These are phyloP conservation scores for Hydractinia echinata DNA, from an alignment of 30 jellyfish, hydroid and myxozoan species.

Conservation along the genomic window DNA sequence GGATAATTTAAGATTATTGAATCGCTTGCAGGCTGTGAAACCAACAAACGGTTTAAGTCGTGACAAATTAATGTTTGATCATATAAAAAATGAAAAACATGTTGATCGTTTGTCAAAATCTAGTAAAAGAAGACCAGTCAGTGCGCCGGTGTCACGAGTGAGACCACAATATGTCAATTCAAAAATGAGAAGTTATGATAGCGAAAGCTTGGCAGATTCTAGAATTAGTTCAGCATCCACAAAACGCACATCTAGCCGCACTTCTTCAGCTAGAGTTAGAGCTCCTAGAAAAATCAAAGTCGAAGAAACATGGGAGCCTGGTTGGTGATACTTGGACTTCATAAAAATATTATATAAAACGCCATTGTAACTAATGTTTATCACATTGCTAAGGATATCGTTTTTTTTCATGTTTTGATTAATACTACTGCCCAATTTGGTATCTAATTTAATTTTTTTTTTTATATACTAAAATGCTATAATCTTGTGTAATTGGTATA, in stretches of 20 bases:
- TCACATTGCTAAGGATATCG: not conserved
- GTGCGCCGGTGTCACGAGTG: not conserved
- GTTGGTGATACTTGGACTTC: not conserved
- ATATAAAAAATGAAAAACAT: conserved; percentile 45
- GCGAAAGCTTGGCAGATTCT: conserved; percentile 10
- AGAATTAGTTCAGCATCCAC: not conserved
- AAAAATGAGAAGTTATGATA: not conserved
- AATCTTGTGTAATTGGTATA: not conserved
- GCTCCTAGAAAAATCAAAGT: not conserved
- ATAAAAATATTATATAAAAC: not conserved
- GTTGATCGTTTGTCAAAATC: conserved; percentile 51
- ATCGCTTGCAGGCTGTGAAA: conserved; percentile 64
- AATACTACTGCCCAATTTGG: not conserved
- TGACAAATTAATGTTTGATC: conserved; percentile 55
- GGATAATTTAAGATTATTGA: conserved; percentile 55
- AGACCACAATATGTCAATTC: not conserved
- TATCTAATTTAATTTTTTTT: not conserved
- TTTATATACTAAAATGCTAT: not conserved
- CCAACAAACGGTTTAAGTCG: conserved; percentile 77
- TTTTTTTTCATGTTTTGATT: not conserved
- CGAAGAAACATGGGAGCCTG: conserved; percentile 14
- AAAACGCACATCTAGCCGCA: not conserved
- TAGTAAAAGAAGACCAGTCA: conserved; percentile 52
- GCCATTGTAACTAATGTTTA: not conserved
- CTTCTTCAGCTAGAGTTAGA: not conserved